phyloP scores from a whole-genome alignment of 2,113 vertebrate genomes.

The Heptranchias perlo region DNA sequence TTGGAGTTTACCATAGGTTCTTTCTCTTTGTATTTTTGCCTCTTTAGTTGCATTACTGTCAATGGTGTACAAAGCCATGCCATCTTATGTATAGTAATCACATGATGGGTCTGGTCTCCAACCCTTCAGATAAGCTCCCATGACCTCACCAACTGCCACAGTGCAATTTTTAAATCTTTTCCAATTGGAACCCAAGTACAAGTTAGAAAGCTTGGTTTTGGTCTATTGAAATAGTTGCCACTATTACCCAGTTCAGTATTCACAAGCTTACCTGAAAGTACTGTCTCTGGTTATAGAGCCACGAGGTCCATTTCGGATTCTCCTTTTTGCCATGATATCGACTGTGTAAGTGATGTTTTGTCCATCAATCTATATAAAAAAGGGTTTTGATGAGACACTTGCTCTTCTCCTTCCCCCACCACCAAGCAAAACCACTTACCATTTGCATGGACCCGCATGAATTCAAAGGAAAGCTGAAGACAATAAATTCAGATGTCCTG shows the following conservation, averaged over 20 bases:
- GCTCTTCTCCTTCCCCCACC: too few relatives aligned
- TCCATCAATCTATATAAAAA: background rate
- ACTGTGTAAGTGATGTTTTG: background rate
- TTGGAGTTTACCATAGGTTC: too few relatives aligned
- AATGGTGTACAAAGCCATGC: too few relatives aligned
- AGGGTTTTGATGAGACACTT: too few relatives aligned
- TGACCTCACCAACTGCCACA: background rate
- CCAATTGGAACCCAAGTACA: too few relatives aligned
- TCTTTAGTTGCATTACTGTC: too few relatives aligned
- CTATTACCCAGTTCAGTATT: too few relatives aligned
- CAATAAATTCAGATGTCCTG: background rate
- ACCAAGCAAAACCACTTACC: background rate
- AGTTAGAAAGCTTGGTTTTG: background rate
- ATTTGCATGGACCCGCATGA: background rate
- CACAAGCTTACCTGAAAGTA: background rate
- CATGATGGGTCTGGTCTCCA: too few relatives aligned
- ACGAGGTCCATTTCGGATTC: background rate
- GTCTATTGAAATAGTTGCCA: background rate
- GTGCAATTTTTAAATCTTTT: too few relatives aligned
- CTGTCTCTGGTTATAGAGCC: conserved; percentile 26
- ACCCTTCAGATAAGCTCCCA: too few relatives aligned
- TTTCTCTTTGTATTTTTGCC: too few relatives aligned
- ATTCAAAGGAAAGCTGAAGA: background rate
- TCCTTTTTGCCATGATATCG: background rate
- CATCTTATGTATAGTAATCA: too few relatives aligned